Conservation (phyloP, 2,113 vertebrate genomes). For the Suncus etruscus region DNA sequence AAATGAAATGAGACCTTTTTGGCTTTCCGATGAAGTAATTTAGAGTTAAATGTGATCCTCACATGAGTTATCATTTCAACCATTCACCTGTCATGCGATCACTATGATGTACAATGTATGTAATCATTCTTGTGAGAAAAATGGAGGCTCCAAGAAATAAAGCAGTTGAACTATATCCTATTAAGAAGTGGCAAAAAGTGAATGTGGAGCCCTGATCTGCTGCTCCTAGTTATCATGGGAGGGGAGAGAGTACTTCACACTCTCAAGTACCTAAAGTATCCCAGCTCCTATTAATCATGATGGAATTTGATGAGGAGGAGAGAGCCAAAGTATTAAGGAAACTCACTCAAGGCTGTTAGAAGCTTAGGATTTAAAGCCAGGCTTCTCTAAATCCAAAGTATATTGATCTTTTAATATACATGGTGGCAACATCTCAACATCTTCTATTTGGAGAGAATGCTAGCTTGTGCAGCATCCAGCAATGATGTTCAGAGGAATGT, state of each 20-base stretch:
- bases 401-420: not conserved
- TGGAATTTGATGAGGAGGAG: too few species aligned
- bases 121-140: not conserved
- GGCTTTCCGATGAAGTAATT: not conserved
- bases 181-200: not conserved
- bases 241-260: not conserved
- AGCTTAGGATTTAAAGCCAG: not conserved
- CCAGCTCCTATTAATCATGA: not conserved
- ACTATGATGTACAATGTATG: not conserved
- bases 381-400: not conserved
- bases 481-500: not conserved
- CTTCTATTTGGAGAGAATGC: not conserved
- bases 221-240: not conserved
- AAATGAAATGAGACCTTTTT: not conserved
- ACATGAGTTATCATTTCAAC: not conserved
- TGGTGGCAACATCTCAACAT: not conserved
- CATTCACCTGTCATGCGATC: not conserved
- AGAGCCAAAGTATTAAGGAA: not conserved
- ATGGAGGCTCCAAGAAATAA: not conserved
- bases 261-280: not conserved
- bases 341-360: not conserved
- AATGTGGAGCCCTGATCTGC: not conserved
- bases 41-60: not conserved
- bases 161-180: not conserved
- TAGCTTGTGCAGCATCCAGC: fast-evolving